Evolutionary conservation across 2,888 invertebrate genomes (phyloP), one percentile per base, ranked within the genome.

Genomic region (Hipparchia sbordonii): DNA sequence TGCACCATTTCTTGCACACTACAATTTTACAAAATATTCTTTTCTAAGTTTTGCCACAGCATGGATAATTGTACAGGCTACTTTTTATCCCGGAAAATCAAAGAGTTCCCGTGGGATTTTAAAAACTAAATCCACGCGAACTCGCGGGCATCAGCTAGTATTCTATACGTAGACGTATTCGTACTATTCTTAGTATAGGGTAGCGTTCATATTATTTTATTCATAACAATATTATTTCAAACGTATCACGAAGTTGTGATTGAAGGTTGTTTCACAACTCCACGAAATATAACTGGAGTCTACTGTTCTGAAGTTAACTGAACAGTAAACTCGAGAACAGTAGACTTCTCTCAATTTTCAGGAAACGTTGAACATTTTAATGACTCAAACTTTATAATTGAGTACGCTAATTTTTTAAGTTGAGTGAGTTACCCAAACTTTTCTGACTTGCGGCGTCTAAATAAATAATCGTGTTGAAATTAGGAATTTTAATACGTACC

Each of bases 341-440:
- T 68, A 59, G 13, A 48, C 72, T 65, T 67, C 67, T 39, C 57
- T 51, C 63, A 52, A 63, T 57, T 70, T 23, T 70, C 52, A 70
- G 67, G 45, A 60, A 74, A 54, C 23, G 54, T n/a, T 60, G n/a
- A 9, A 71, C 63, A 68, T 65, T 67, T 70, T 73, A 74, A 74
- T 71, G 71, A 56, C 60, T 59, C 23, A 65, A 74, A 74, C 54
- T 71, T 74, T 68, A 12, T 74, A 68, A 71, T 68, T 45, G 67
- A 68, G 73, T 74, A 71, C 10, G 33, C 39, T 23, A 65, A 60
- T 68, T 74, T 74, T 63, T 74, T 74, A 45, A 59, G 23, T 57
- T 59, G 6, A 6, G 61, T n/a, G 51, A 33, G 65, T 33, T 33
- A 33, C 12, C 23, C 65, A 6, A 65, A 65, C 33, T 65, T 65